These are phyloP conservation scores for Epicampocera succincta DNA, from an alignment of 2,888 invertebrate genomes.

Conservation along the genomic window DNA sequence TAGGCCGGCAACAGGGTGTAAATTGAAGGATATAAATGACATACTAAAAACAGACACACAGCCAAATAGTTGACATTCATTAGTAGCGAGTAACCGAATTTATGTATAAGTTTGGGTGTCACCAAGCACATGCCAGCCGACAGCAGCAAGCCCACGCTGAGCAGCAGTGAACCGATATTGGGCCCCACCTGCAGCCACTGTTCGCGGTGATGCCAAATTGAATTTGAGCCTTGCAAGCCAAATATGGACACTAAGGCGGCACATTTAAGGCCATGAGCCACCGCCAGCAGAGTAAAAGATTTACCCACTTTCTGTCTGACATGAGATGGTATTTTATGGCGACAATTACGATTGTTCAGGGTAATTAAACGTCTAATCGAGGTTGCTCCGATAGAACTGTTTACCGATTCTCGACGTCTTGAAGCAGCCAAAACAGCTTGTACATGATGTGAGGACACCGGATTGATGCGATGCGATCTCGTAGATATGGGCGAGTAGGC, in stretches of 20 bases:
- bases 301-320: constrained; percentile 79
- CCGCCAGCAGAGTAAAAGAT: constrained; percentile 78
- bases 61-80: constrained; percentile 83
- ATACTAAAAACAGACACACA: constrained; percentile 84
- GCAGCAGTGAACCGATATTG: constrained; percentile 84
- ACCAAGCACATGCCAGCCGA: constrained; percentile 84
- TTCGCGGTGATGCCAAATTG: constrained; percentile 81
- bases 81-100: constrained; percentile 82
- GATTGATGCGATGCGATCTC: constrained; percentile 82
- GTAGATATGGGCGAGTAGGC: constrained; percentile 85
- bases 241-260: constrained; percentile 79
- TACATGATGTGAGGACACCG: constrained; percentile 81
- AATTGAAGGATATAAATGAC: constrained; percentile 84
- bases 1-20: constrained; percentile 83
- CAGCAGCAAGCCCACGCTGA: constrained; percentile 84
- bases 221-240: constrained; percentile 80
- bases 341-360: constrained; percentile 82
- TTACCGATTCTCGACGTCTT: constrained; percentile 86
- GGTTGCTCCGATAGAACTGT: constrained; percentile 89
- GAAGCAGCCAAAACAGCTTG: constrained; percentile 80
- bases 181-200: constrained; percentile 81
- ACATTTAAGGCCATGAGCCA: constrained; percentile 79
- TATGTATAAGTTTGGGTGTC: constrained; percentile 83
- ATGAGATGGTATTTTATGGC: constrained; percentile 80
- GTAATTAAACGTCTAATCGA: constrained; percentile 89